Evolutionary conservation across 1,140 invertebrate genomes (phyloP).

Genomic region (Akabosia matsudoensis): DNA sequence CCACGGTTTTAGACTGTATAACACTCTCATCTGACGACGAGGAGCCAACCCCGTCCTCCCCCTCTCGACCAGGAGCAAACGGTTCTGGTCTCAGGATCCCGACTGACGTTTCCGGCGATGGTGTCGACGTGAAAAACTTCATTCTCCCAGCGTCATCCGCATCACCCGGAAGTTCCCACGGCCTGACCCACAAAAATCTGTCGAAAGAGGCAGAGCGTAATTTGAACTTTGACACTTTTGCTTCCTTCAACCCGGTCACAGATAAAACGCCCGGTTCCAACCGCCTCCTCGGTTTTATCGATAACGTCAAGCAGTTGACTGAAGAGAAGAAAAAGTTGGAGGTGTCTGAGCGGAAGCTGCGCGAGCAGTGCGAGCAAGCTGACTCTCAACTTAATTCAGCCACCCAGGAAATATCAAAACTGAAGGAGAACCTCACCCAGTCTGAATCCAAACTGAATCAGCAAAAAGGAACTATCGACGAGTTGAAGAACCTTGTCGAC

Average conservation of each 20-base stretch:
- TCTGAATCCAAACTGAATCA: background rate
- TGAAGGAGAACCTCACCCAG: background rate
- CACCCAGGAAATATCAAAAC: background rate
- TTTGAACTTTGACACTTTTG: background rate
- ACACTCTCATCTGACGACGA: too few species aligned
- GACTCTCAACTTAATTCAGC: background rate
- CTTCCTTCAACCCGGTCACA: background rate
- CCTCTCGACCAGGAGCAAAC: too few species aligned
- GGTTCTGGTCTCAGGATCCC: too few species aligned
- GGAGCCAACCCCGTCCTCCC: too few species aligned
- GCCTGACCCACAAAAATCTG: too few species aligned
- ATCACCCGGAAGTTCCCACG: too few species aligned
- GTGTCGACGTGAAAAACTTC: too few species aligned
- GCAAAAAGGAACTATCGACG: background rate
- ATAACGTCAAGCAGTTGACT: background rate
- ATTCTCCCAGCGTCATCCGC: too few species aligned
- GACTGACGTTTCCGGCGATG: too few species aligned
- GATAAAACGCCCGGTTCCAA: background rate
- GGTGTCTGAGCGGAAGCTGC: background rate
- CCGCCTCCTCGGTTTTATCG: background rate
- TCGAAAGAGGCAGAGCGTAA: too few species aligned
- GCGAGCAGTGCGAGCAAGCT: background rate
- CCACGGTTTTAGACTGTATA: too few species aligned
- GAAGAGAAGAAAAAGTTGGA: background rate
- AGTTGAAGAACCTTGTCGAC: background rate